Evolutionary conservation across 1,140 invertebrate species (phyloP).

Genomic region (Drosophila sturtevanti): DNA sequence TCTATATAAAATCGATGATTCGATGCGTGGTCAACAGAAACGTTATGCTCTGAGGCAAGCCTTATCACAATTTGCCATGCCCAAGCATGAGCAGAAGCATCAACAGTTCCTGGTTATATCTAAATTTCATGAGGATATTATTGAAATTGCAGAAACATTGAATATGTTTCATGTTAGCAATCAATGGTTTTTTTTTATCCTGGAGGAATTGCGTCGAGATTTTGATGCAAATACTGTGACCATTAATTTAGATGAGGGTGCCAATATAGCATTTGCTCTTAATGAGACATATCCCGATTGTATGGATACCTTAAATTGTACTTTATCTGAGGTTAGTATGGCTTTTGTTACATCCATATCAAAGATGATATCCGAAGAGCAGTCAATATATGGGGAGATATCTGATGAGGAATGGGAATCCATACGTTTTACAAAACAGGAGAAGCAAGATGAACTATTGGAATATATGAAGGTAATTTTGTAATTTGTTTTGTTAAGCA

Average conservation of each 20-base stretch:
- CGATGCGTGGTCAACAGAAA: constrained; percentile 62
- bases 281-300: constrained; percentile 85
- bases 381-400: constrained; percentile 87
- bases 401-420: constrained; percentile 92
- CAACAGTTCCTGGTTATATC: constrained; percentile 82
- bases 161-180: constrained; percentile 87
- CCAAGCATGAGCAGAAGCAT: constrained; percentile 40
- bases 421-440: constrained; percentile 87
- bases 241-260: constrained; percentile 87
- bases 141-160: constrained; percentile 87
- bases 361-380: constrained; percentile 86
- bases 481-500: too few relatives aligned
- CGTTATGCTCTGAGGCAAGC: constrained; percentile 49
- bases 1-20: constrained; percentile 74
- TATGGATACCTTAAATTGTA: constrained; percentile 67
- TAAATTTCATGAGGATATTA: constrained; percentile 84
- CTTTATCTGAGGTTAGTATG: constrained; percentile 85
- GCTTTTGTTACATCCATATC: constrained; percentile 87
- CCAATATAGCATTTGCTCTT: constrained; percentile 91
- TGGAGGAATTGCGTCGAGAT: constrained; percentile 84
- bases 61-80: constrained; percentile 53
- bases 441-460: constrained; percentile 86
- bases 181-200: constrained; percentile 91
- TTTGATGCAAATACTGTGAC: constrained; percentile 84
- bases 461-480: constrained; percentile 83